Conservation (phyloP, 2,113 vertebrate species). For the Amazona guildingii region DNA sequence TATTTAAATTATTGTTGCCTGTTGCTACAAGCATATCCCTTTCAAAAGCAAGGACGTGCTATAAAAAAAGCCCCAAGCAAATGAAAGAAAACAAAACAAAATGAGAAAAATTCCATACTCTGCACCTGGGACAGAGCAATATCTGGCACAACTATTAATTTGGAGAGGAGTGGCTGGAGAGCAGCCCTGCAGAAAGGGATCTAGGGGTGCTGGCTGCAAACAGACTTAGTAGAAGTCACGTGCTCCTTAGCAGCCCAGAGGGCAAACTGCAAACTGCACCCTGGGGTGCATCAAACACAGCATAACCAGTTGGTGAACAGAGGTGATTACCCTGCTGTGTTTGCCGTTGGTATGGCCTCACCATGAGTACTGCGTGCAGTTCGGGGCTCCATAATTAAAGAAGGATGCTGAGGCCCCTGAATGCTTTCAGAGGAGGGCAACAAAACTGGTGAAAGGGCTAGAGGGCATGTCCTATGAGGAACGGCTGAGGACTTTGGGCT, state of each 20-base stretch:
- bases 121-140: background rate
- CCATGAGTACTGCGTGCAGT: background rate
- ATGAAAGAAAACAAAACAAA: background rate
- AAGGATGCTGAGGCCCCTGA: background rate
- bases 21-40: background rate
- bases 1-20: background rate
- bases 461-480: background rate
- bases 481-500: background rate
- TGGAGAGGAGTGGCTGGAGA: background rate
- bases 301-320: background rate
- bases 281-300: background rate
- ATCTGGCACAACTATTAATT: background rate
- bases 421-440: background rate
- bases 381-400: background rate
- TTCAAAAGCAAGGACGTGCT: background rate
- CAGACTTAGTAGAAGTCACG: background rate
- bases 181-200: background rate
- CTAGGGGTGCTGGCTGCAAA: background rate
- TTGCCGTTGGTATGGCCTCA: background rate
- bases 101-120: background rate
- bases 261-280: background rate
- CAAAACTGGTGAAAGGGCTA: background rate
- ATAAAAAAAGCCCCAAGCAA: background rate
- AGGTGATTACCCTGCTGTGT: background rate
- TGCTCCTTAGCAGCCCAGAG: background rate